phyloP scores from a whole-genome alignment of 2,888 invertebrate genomes.

The Eudasyphora cyanicolor region DNA sequence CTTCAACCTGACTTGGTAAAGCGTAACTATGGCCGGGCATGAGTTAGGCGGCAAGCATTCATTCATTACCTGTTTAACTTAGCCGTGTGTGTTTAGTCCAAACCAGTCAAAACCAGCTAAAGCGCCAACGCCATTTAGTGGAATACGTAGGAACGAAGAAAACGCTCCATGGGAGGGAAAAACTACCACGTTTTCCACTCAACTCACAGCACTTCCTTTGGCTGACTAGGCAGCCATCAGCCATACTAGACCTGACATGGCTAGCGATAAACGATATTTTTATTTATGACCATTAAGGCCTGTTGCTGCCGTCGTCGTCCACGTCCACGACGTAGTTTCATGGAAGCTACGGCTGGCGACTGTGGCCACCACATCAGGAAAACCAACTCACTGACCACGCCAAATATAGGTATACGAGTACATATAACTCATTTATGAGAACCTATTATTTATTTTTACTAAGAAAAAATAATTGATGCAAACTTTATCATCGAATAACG shows the following conservation, averaged over 20 bases:
- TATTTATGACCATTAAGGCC: slow-evolving; percentile 47
- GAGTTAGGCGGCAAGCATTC: background rate
- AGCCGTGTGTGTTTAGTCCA: background rate
- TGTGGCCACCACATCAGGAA: background rate
- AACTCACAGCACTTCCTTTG: background rate
- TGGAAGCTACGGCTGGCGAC: background rate
- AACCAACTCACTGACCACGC: background rate
- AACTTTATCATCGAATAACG: background rate
- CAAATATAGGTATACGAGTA: background rate
- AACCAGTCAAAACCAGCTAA: slow-evolving; percentile 14
- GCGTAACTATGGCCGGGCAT: background rate
- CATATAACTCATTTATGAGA: background rate
- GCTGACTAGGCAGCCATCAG: background rate
- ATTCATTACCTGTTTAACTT: slow-evolving; percentile 3
- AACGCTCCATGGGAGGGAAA: background rate
- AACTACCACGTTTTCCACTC: slow-evolving; percentile 1
- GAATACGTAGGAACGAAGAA: background rate
- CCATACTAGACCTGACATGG: slow-evolving; percentile 43
- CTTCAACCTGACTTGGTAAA: background rate
- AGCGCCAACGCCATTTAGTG: background rate
- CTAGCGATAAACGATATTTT: slow-evolving; percentile 39
- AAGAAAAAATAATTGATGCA: background rate
- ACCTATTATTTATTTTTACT: background rate
- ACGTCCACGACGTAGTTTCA: background rate
- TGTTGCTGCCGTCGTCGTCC: slow-evolving; percentile 26